phyloP scores from a whole-genome alignment of 2,113 vertebrate genomes.

The Dryoscopus gambensis region DNA sequence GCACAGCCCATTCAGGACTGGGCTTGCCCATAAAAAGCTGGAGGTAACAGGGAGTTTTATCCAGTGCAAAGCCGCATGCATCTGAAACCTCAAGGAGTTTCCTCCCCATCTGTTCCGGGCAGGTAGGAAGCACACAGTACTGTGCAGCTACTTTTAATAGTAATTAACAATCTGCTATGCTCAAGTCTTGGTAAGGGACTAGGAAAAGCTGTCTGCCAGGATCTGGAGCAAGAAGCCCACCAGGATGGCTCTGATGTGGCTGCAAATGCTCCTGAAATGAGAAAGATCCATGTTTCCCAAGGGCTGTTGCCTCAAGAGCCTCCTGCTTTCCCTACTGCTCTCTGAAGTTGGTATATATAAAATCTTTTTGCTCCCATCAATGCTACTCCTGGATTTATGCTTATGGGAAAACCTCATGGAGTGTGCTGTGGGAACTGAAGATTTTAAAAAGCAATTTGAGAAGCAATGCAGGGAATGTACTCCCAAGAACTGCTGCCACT shows the following conservation, averaged over 20 bases:
- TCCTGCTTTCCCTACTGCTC: background rate
- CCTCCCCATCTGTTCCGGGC: background rate
- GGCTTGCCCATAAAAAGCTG: background rate
- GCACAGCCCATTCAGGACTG: fast-evolving
- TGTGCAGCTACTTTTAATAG: background rate
- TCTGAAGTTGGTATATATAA: background rate
- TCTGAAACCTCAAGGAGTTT: background rate
- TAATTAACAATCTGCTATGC: background rate
- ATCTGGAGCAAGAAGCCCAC: background rate
- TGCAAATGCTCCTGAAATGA: background rate
- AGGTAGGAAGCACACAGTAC: background rate
- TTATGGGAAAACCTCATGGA: background rate
- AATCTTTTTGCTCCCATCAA: background rate
- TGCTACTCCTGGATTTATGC: background rate
- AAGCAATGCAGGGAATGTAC: background rate
- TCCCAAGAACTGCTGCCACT: background rate
- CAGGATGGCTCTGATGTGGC: background rate
- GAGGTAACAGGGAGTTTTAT: background rate
- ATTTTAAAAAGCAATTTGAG: background rate
- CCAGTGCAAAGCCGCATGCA: background rate
- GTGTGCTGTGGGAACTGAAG: background rate
- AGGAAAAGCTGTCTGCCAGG: background rate
- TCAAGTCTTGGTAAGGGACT: background rate
- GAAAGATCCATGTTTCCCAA: background rate
- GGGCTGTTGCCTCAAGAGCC: background rate